Base-by-base conservation (phyloP, 1,140 invertebrate species). In the Panagrolaimus sp. region DNA sequence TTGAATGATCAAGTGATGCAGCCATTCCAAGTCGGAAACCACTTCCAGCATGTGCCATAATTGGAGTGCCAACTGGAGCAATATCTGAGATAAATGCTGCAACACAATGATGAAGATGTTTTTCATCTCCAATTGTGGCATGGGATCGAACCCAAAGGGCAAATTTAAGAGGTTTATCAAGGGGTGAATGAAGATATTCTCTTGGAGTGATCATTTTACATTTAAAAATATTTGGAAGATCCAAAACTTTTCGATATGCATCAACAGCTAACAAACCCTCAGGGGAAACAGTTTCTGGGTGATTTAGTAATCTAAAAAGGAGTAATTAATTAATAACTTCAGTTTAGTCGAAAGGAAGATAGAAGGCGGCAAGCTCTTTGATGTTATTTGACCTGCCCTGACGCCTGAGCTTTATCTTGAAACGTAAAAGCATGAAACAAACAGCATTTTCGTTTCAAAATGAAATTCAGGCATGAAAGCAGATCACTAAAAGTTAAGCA, bases 1-100 rank as follows among this genome's bases (percentile, higher is more conserved):
- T 67, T 28, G 71, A 73, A 65, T 78, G 76, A 46, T 78, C 76
- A 8, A 78, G 46, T 6, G 73, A 76, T 47, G 78, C 77, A 10
- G 72, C 69, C 76, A 78, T 77, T 1, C 72, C 72, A 0, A 76
- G 71, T 15, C 65, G 38, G 38, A 77, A 77, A 0, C 76, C 76
- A 3, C 44, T 47, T 10, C 68, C 65, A 9, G 68, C 46, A 28
- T 74, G 46, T 0, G 65, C 48, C 14, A 24, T 32, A 26, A 69
- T 44, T 7, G 71, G 45, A 0, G 72, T 66, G 4, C 72, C 52
- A 28, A 70, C 43, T 12, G 46, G 72, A 6, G 58, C 45, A 45
- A 38, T 32, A 43, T 64, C 73, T 10, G 12, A n/a, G 24, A 67
- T 58, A 32, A 52, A 71, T 69, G 76, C 21, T 62, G 76, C 63